Percentiles rank a stretch among this genome's conserved stretches.
Evolutionary conservation across 2,888 invertebrate species (phyloP).

Genomic region (Pterostichus niger): DNA sequence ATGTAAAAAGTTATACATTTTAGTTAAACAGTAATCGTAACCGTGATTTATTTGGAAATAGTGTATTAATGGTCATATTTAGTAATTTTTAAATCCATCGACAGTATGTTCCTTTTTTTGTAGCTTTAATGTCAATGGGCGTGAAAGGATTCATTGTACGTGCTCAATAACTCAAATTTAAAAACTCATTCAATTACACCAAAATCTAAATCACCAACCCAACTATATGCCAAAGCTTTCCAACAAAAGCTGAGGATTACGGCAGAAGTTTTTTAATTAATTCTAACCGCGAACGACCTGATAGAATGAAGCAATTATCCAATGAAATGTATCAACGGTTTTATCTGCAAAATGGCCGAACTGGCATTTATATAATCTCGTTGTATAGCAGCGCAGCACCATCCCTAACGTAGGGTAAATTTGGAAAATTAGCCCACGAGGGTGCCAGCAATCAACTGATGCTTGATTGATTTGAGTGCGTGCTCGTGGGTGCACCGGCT

Average conservation of each 20-base stretch:
- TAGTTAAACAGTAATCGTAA: background rate
- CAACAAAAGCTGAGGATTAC: conserved; percentile 43
- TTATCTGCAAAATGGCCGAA: conserved; percentile 38
- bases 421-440: conserved; percentile 1
- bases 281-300: conserved; percentile 43
- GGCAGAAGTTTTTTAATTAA: conserved; percentile 47
- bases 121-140: background rate
- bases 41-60: background rate
- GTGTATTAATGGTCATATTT: background rate
- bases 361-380: conserved; percentile 37
- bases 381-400: background rate
- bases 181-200: conserved; percentile 30
- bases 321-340: conserved; percentile 57
- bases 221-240: conserved; percentile 44
- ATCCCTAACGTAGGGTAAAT: background rate
- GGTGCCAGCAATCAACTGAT: conserved; percentile 11
- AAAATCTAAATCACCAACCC: conserved; percentile 33
- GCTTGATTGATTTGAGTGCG: conserved; percentile 46
- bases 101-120: background rate
- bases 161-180: conserved; percentile 50
- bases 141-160: conserved; percentile 32
- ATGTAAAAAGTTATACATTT: too few species aligned
- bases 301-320: conserved; percentile 60
- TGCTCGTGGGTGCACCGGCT: background rate
- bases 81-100: background rate